Evolutionary conservation across 1,140 invertebrate species (phyloP), one percentile per base, ranked within the genome.

Genomic region (Neodiprion pinetum): DNA sequence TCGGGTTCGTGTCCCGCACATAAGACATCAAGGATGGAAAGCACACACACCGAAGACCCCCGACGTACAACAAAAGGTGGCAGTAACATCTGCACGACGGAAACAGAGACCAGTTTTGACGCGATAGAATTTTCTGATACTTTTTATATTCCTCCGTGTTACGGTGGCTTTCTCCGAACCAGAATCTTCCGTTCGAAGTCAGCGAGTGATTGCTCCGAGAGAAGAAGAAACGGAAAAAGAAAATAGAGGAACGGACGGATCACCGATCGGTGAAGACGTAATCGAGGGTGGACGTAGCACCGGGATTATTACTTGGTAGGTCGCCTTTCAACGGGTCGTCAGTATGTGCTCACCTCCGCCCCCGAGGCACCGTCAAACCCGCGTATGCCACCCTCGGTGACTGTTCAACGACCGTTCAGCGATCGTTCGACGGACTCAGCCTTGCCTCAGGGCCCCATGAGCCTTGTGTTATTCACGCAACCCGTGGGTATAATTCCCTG

Each of bases 401-500:
- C 53, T 17, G 53, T 61, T 61, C 53, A 61, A 12, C 53, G 53
- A 61, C 53, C 53, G 53, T 61, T 61, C 53, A 17, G 53, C n/a
- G 53, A 61, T 17, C 53, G 53, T 61, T 61, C 28, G 28, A 40
- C 28, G 28, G 28, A 40, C 28, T 40, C 28, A 40, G 28, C 28
- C 28, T 17, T 17, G 53, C 11, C 53, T 61, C 53, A 40, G 28
- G n/a, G 53, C 11, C 53, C 9, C 53, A 9, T 61, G 53, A 61
- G n/a, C 53, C 53, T 12, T 61, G 53, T 17, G 53, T 61, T 61
- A 61, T 61, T 61, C 53, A 61, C 11, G 53, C 53, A 61, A 61
- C 53, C 11, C 53, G n/a, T 61, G 53, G n/a, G 53, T 61, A 61
- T 61, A 61, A 61, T 61, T 61, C 53, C 53, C 53, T 17, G n/a